Conservation (phyloP, 1,140 invertebrate species). For the Batillaria attramentaria region DNA sequence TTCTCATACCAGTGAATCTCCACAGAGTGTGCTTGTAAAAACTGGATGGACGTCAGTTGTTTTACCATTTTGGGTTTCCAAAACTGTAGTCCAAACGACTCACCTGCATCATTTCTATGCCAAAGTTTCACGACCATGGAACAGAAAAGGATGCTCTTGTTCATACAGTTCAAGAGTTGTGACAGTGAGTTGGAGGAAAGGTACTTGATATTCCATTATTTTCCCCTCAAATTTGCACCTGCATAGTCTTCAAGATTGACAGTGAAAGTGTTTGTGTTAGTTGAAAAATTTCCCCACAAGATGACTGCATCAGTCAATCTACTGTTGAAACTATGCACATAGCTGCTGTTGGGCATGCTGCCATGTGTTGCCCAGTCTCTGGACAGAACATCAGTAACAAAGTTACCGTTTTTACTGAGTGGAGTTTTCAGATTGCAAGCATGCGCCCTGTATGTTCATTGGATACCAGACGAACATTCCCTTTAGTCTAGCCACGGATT, state of each 20-base stretch:
- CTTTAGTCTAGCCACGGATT: background rate
- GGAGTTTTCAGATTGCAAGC: background rate
- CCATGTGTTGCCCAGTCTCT: too few relatives aligned
- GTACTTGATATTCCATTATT: background rate
- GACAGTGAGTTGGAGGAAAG: background rate
- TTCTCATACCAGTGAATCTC: too few relatives aligned
- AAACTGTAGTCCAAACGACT: too few relatives aligned
- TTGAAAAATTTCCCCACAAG: background rate
- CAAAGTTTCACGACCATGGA: too few relatives aligned
- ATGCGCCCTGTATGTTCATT: background rate
- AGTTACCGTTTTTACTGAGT: too few relatives aligned
- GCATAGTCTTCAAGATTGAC: background rate
- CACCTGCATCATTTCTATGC: too few relatives aligned
- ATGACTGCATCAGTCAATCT: slow-evolving; percentile 4
- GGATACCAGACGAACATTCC: background rate
- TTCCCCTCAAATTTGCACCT: background rate
- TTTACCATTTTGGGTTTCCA: too few relatives aligned
- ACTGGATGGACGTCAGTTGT: too few relatives aligned
- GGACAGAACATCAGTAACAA: too few relatives aligned
- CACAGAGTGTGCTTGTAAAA: too few relatives aligned
- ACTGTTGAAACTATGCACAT: slow-evolving; percentile 28
- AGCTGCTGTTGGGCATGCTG: slow-evolving; percentile 9
- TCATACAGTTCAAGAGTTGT: background rate
- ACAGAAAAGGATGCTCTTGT: background rate
- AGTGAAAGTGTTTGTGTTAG: background rate